Conservation (phyloP, 1,140 invertebrate species). For the Diabrotica undecimpunctata region DNA sequence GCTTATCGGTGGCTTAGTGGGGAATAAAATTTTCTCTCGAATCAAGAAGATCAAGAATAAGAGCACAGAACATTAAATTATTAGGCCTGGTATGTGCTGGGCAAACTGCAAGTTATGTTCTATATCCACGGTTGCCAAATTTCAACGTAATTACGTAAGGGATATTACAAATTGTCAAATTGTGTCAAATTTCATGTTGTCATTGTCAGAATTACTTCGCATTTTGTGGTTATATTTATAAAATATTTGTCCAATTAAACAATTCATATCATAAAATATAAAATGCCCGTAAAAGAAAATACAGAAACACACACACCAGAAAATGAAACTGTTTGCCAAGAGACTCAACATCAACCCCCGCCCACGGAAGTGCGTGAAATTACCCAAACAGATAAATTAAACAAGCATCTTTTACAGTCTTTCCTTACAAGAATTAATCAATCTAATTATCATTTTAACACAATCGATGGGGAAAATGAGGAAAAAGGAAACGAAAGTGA, state of each 20-base stretch:
- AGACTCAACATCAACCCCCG: neutral
- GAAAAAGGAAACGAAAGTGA: constrained; percentile 14
- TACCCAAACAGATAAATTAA: constrained; percentile 60
- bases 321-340: neutral
- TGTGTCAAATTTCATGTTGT: no score
- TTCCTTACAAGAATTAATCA: constrained; percentile 57
- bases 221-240: no score
- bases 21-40: no score
- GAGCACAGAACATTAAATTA: no score
- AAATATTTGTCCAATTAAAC: neutral
- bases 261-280: neutral
- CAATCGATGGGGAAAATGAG: constrained; percentile 18
- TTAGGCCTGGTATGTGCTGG: no score
- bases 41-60: no score
- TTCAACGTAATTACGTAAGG: no score
- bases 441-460: constrained; percentile 27
- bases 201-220: no score
- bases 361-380: constrained; percentile 48
- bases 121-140: no score
- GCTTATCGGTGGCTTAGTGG: no score
- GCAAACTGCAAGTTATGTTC: no score
- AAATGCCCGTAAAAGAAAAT: neutral
- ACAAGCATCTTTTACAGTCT: constrained; percentile 59
- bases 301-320: neutral
- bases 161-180: no score